Percentiles rank a stretch among this genome's conserved stretches.
phyloP scores from a whole-genome alignment of 1,140 invertebrate species.

The Ditylenchus dipsaci region DNA sequence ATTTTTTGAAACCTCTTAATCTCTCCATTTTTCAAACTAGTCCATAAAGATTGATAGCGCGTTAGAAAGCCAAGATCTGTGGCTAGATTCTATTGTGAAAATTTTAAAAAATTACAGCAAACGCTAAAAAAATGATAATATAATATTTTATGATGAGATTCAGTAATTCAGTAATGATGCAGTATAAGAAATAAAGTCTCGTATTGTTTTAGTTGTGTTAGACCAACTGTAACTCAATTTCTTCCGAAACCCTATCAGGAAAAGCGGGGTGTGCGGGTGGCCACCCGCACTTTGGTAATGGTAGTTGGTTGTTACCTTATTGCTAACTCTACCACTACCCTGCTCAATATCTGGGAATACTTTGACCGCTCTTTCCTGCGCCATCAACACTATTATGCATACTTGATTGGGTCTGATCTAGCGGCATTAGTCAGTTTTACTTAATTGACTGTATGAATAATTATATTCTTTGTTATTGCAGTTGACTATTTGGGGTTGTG shows the following conservation, averaged over 20 bases:
- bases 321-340: slow-evolving; percentile 45
- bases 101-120: too few relatives aligned
- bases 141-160: too few relatives aligned
- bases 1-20: too few relatives aligned
- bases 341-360: slow-evolving; percentile 53
- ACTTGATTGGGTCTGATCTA: slow-evolving; percentile 48
- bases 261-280: slow-evolving; percentile 47
- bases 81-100: too few relatives aligned
- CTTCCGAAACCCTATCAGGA: slow-evolving; percentile 10
- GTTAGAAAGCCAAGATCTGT: too few relatives aligned
- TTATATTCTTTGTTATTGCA: slow-evolving; percentile 3
- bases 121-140: too few relatives aligned
- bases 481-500: slow-evolving; percentile 49
- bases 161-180: too few relatives aligned
- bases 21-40: too few relatives aligned
- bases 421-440: slow-evolving; percentile 42
- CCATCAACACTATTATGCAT: slow-evolving; percentile 38
- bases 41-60: too few relatives aligned
- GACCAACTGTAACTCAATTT: not conserved
- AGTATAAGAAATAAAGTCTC: too few relatives aligned
- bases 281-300: slow-evolving; percentile 47
- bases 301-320: slow-evolving; percentile 51
- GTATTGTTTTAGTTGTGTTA: too few relatives aligned
- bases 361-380: slow-evolving; percentile 45
- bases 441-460: not conserved